Percentiles rank a stretch among this genome's conserved stretches.
Conservation (phyloP, 2,888 invertebrate species). For the Nymphalis polychloros region DNA sequence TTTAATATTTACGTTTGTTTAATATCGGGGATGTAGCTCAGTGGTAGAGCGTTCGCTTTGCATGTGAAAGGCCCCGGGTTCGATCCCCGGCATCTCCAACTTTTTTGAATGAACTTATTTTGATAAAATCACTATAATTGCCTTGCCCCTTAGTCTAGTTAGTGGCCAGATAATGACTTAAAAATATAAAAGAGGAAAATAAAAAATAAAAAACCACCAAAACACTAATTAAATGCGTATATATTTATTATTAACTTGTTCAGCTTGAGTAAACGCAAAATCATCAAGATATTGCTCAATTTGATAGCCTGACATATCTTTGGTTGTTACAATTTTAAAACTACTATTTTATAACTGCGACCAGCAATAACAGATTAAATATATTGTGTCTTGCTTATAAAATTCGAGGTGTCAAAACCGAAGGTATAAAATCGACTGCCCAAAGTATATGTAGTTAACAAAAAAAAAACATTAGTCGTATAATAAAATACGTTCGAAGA, state of each 20-base stretch:
- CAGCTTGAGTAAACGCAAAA: constrained; percentile 37
- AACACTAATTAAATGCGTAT: constrained; percentile 38
- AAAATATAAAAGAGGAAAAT: too few species aligned
- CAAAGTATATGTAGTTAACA: constrained; percentile 11
- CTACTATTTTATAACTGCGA: constrained; percentile 17
- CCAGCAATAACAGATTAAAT: constrained; percentile 21
- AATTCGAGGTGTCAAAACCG: constrained; percentile 12
- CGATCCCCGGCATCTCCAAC: constrained; percentile 96
- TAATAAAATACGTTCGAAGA: not conserved
- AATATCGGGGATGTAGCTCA: constrained; percentile 92
- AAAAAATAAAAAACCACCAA: constrained; percentile 26
- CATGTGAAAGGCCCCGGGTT: constrained; percentile 99
- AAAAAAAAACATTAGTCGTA: constrained; percentile 12
- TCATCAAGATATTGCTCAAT: constrained; percentile 32
- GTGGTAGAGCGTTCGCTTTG: constrained; percentile 99
- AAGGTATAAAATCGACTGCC: constrained; percentile 8
- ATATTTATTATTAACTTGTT: constrained; percentile 42
- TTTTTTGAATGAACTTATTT: constrained; percentile 41
- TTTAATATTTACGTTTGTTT: constrained; percentile 21
- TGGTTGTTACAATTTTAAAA: constrained; percentile 36
- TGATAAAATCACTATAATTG: constrained; percentile 20
- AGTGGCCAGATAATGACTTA: too few species aligned
- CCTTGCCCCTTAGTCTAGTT: too few species aligned
- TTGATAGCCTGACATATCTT: constrained; percentile 35
- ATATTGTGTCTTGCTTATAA: constrained; percentile 14